Evolutionary conservation across 2,797 vertebrate genomes (phyloP), one percentile per base, ranked within the genome.

Genomic region (Garrulus glandarius): DNA sequence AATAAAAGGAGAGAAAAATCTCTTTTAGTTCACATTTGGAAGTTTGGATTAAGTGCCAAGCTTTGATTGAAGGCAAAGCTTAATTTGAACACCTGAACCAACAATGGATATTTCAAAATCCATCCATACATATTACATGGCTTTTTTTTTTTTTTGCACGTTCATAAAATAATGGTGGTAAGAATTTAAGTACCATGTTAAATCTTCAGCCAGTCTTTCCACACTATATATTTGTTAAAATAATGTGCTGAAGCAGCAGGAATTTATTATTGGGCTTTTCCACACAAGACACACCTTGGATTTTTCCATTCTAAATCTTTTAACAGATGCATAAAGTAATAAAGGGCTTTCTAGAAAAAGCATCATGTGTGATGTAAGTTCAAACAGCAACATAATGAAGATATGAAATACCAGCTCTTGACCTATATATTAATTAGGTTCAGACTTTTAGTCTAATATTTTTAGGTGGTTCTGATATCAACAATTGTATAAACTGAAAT

Each of bases 41-140:
- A 76, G 44, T 71, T 91, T 87, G 67, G 6, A 84, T 87, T 64
- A 87, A 89, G 19, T 61, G 56, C 71, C 94, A 95, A 71, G 60
- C 52, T 95, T 85, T 96, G 86, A 84, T 43, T 95, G 93, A 95
- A 89, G 36, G 13, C 60, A 83, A 68, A 74, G 18, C 56, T 95
- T 95, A 93, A 92, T 94, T 89, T 96, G 93, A 96, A 89, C 95
- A 96, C 95, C 96, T 97, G 96, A 97, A 97, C 83, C 84, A 94
- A 91, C 85, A 95, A 89, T 5, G 44, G 79, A 83, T 59, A 84
- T 87, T 94, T 92, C 92, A 95, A 92, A 96, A 89, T 92, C 47
- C 84, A 55, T 90, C 2, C 74, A 79, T 95, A 70, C 72, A 78
- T 83, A 87, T 87, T 93, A 77, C 71, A 78, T 29, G 74, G 56